phyloP scores from a whole-genome alignment of 2,113 vertebrate species.

The Charina bottae region DNA sequence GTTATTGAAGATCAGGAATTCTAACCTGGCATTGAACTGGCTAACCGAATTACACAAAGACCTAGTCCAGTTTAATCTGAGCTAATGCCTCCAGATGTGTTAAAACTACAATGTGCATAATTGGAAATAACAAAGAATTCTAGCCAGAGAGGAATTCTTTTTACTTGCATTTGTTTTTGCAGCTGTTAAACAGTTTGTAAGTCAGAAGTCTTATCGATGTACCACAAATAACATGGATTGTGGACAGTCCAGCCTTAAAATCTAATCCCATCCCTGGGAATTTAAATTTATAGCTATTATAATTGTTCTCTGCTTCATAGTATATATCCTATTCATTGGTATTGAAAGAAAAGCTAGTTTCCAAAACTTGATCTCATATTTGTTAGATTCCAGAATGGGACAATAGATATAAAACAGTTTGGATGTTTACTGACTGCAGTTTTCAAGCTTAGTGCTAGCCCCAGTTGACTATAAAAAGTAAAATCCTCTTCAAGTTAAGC shows the following conservation, averaged over 20 bases:
- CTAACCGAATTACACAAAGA: background rate
- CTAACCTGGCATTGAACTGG: background rate
- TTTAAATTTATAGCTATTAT: background rate
- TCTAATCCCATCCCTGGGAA: background rate
- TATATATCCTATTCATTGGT: background rate
- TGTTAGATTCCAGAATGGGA: background rate
- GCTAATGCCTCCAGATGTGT: background rate
- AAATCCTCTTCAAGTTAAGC: background rate
- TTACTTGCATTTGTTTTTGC: background rate
- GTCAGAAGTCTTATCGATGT: background rate
- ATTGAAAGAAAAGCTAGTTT: background rate
- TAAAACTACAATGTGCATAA: background rate
- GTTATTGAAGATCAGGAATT: background rate
- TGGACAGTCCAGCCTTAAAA: background rate
- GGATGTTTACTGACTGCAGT: background rate
- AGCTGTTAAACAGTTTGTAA: background rate
- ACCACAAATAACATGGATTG: background rate
- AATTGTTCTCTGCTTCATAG: background rate
- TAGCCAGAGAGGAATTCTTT: background rate
- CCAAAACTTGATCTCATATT: background rate
- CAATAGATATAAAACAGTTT: background rate
- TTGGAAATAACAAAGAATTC: background rate
- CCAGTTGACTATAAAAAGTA: background rate
- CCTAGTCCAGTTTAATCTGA: background rate
- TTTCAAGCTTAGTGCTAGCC: background rate